phyloP scores from a whole-genome alignment of 2,797 vertebrate genomes.

The Streptopelia turtur region DNA sequence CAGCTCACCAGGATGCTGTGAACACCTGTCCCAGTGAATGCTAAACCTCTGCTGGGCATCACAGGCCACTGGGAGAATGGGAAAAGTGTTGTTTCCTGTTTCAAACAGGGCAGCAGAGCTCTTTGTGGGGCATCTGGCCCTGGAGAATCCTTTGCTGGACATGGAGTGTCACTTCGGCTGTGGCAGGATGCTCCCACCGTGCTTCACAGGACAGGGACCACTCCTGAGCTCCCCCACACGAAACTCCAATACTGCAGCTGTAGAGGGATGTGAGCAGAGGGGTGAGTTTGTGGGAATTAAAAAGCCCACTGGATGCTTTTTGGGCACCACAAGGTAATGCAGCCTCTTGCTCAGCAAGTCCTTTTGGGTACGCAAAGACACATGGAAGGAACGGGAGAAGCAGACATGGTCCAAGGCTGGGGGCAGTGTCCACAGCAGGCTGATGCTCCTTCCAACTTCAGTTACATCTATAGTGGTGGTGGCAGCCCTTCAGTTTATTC shows the following conservation, averaged over 20 bases:
- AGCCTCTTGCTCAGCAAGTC: not conserved
- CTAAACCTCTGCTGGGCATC: not conserved
- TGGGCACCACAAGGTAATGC: not conserved
- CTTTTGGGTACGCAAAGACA: not conserved
- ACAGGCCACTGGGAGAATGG: not conserved
- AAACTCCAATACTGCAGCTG: not conserved
- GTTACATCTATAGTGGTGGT: not conserved
- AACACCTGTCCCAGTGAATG: not conserved
- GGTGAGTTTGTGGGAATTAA: not conserved
- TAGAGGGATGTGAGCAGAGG: not conserved
- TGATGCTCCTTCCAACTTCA: not conserved
- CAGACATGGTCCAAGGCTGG: not conserved
- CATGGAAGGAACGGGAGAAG: not conserved
- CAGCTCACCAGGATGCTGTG: fast-evolving
- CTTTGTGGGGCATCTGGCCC: fast-evolving
- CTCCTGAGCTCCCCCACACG: fast-evolving
- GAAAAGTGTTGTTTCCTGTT: not conserved
- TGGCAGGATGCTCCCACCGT: fast-evolving
- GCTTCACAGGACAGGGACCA: fast-evolving
- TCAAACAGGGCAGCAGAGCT: not conserved
- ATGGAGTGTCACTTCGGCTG: not conserved
- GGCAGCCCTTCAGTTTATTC: not conserved
- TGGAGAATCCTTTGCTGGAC: fast-evolving
- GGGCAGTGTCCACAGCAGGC: fast-evolving
- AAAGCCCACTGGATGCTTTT: not conserved